phyloP scores from a whole-genome alignment of 1,140 invertebrate genomes.

The Heliconius himera region DNA sequence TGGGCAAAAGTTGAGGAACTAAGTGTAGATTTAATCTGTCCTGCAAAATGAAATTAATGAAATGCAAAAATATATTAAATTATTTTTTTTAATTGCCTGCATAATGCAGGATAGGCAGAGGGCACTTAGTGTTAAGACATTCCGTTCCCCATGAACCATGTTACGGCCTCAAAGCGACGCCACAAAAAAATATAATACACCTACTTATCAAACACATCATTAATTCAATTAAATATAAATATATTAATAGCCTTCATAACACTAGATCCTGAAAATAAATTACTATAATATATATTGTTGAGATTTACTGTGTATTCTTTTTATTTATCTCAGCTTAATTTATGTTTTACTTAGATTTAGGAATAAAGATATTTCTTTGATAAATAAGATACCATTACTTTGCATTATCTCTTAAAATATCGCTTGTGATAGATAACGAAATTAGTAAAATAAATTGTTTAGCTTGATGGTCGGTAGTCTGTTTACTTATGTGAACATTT shows the following conservation, averaged over 20 bases:
- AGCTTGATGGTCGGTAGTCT: not conserved
- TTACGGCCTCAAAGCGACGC: too few species aligned
- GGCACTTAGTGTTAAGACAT: too few species aligned
- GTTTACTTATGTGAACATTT: not conserved
- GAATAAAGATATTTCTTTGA: conserved; percentile 28
- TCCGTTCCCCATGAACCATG: too few species aligned
- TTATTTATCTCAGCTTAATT: conserved; percentile 20
- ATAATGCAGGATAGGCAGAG: too few species aligned
- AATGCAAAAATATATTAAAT: too few species aligned
- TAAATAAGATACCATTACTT: conserved; percentile 7
- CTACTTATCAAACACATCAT: too few species aligned
- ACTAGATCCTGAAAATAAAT: not conserved
- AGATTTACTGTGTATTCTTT: conserved; percentile 2
- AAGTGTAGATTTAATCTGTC: too few species aligned
- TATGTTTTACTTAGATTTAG: conserved; percentile 20
- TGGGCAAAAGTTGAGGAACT: too few species aligned
- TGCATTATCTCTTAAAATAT: conserved; percentile 11
- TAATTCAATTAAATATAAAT: too few species aligned
- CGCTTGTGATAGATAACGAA: conserved; percentile 23
- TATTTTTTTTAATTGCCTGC: too few species aligned
- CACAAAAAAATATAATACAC: too few species aligned
- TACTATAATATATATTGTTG: not conserved
- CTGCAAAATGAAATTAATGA: too few species aligned
- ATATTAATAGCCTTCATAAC: not conserved
- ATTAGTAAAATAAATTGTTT: conserved; percentile 6